Base-by-base conservation (phyloP, 2,888 invertebrate genomes). In the Ypsolopha sequella region DNA sequence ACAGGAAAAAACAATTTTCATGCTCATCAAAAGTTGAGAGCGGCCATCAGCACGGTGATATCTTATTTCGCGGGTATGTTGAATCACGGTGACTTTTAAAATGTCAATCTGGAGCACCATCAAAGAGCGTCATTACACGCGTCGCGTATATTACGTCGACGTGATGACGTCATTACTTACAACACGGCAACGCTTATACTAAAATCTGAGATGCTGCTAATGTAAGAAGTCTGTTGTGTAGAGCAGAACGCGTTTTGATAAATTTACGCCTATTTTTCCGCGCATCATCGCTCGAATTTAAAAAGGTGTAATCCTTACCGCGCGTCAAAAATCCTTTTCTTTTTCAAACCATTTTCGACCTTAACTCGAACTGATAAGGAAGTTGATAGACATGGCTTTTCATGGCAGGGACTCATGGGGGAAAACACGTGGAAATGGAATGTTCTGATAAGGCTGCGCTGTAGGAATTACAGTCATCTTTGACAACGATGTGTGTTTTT, bases 151-250 rank as follows among this genome's bases (percentile, higher is more conserved):
- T 80, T 73, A 71, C 43, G 11, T 6, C 43, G 46, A 9, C 33
- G 45, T 33, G 51, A 45, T 51, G 44, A 45, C 74, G 68, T 74
- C 78, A 73, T 80, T 81, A 80, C 72, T 68, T 45, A 36, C 38
- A 36, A 38, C 45, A 11, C 34, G 50, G 34, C 74, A 67, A 73
- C 78, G 73, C 80, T 81, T 79, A 71, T 68, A 71, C 67, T 66
- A 69, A 77, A 82, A 80, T 80, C 80, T 77, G 77, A 80, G 80
- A 80, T 70, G 76, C 60, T 70, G 69, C 74, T 81, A 84, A 85
- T 81, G 81, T 73, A 80, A 73, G 76, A 80, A 10, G 34, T 10
- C 35, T 41, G 38, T 41, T 50, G 48, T 36, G 8, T 13, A 7
- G 79, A 76, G 77, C 73, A 70, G 80, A 76, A 77, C 73, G 71